Base-by-base conservation (phyloP, 2,888 invertebrate genomes). In the Ormia ochracea region DNA sequence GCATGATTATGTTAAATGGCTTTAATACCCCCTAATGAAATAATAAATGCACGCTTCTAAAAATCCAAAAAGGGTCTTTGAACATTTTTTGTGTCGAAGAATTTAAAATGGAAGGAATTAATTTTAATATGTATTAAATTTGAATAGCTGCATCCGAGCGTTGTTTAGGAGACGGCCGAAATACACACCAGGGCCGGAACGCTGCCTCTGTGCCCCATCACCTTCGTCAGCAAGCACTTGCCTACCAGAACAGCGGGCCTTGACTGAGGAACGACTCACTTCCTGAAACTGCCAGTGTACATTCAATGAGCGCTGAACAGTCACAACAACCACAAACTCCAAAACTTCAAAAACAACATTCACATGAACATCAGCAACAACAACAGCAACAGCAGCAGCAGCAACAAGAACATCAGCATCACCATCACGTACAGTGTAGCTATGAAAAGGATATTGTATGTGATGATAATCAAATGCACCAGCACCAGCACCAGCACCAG, bases 111-210 rank as follows among this genome's bases (percentile, higher is more conserved):
- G 38, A 14, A 23, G 45, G 26, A 19, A 43, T 52, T 73, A 63
- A 59, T 59, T 68, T n/a, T 78, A 61, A 77, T 56, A 65, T 56
- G 58, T 72, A 41, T 73, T 63, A 50, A 78, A 80, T 82, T 73
- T 91, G 31, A 36, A 88, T 91, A 94, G 92, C 94, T 93, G 96
- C 95, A 90, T 96, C 95, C 90, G 96, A 96, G 91, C 95, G 93
- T 91, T 96, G 95, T 91, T 95, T 95, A 91, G 92, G 92, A 90
- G 93, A 92, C 89, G 94, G 93, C 90, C 88, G 89, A 90, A 89
- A 92, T 92, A 92, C 91, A 89, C 89, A 93, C 91, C 90, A 92
- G 91, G 90, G 92, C 91, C 90, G 89, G 89, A 90, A 88, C 91
- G 89, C 90, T 91, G 91, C 89, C 92, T 92, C 90, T 92, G 91